A percentile compares a stretch with the other conserved stretches of the same genome.
phyloP scores from a whole-genome alignment of 2,113 vertebrate genomes.

The Aleadryas rufinucha region DNA sequence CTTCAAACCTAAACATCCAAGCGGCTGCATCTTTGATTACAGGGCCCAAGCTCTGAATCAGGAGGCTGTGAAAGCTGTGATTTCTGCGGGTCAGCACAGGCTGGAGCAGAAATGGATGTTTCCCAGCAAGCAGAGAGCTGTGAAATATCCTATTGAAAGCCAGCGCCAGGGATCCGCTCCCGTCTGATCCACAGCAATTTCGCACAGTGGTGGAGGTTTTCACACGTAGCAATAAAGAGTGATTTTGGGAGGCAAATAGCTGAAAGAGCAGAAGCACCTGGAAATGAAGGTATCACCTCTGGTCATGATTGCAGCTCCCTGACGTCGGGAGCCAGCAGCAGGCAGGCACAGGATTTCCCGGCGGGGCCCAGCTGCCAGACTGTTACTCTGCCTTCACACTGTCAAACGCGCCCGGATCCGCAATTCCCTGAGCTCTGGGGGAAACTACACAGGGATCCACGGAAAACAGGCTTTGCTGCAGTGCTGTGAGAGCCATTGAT shows the following conservation, averaged over 20 bases:
- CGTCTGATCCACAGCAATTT: neutral
- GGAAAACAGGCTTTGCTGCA: neutral
- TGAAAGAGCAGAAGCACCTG: constrained; percentile 30
- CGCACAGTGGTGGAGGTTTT: constrained; percentile 20
- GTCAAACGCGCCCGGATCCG: neutral
- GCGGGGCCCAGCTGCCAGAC: neutral
- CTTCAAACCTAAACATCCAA: neutral
- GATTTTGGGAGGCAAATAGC: neutral
- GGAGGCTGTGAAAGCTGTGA: neutral
- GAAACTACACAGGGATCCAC: neutral
- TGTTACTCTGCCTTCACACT: constrained; percentile 32
- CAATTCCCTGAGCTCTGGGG: neutral
- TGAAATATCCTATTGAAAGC: constrained; percentile 15
- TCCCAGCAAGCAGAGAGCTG: constrained; percentile 6
- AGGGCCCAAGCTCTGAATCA: neutral
- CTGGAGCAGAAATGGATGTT: neutral
- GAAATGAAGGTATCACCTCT: constrained; percentile 22
- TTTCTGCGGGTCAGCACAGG: neutral
- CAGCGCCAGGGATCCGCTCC: neutral
- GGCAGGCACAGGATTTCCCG: neutral
- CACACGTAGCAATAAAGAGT: neutral
- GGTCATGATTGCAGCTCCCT: neutral
- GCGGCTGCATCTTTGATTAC: neutral
- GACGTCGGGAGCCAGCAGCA: neutral
- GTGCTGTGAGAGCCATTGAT: neutral